Base-by-base conservation (phyloP, 2,113 vertebrate genomes). In the Strix aluco region DNA sequence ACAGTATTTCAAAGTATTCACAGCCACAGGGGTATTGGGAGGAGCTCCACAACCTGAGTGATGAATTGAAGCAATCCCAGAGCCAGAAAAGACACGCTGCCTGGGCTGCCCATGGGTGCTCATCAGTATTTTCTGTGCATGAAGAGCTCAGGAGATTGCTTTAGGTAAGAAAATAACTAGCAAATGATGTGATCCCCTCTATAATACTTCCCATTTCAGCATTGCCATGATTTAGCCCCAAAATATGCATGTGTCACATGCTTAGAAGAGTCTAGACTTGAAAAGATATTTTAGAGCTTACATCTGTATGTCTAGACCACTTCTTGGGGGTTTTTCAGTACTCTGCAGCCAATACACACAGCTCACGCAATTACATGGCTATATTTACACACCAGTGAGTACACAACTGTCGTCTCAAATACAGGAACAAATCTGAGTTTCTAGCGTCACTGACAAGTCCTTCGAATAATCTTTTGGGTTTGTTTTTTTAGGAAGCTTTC, bases 121-220 rank as follows among this genome's bases (percentile, higher is more conserved):
- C 8, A 61, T 2, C 1, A 27, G 34, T 34, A 59, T 19, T 49
- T 81, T 49, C 47, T 44, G 62, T n/a, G 8, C 36, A 61, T 27
- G 8, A 72, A 61, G 11, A 42, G 14, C 16, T 59, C 14, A 4
- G 18, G 7, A 62, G 18, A 49, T 23, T 52, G 22, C 11, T 78
- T 26, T 25, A 73, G 34, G 46, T 70, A 55, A 62, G 23, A 82
- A 79, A 85, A 80, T 2, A 69, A 4, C 10, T 15, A 49, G 13
- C 0, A 1, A 77, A 73, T 40, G 0, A 81, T n/a, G 14, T 0
- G 2, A 40, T 70, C 6, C 5, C 11, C 6, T 40, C 54, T 54
- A 5, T 23, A 69, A 62, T 16, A 69, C 19, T 46, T 86, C 25
- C 3, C 21, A 12, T 80, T 83, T 87, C 69, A 71, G 12, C 2